Percentiles rank a stretch among this genome's conserved stretches.
Conservation (phyloP, 2,797 vertebrate species). For the Manis crassicaudata region DNA sequence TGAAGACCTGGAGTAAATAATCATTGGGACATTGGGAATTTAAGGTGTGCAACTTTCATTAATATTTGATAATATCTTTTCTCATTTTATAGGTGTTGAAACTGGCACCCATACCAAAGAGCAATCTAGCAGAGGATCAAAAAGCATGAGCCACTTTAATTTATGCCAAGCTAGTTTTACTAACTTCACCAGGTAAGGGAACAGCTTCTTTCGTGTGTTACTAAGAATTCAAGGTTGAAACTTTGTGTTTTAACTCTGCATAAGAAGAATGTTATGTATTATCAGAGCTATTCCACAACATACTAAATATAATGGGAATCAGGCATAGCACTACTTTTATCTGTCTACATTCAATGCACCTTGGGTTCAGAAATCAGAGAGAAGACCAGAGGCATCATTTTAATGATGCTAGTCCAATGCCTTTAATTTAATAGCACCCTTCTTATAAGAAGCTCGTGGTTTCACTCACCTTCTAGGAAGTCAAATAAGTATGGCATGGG, state of each 20-base stretch:
- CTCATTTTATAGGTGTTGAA: constrained; percentile 53
- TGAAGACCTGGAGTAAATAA: constrained; percentile 32
- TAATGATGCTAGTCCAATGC: background rate
- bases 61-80: constrained; percentile 44
- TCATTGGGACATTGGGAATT: constrained; percentile 37
- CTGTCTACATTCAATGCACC: background rate
- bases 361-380: background rate
- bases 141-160: constrained; percentile 34
- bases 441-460: background rate
- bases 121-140: background rate
- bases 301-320: background rate
- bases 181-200: constrained; percentile 14
- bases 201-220: background rate
- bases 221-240: background rate
- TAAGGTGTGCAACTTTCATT: constrained; percentile 34
- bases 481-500: background rate
- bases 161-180: background rate
- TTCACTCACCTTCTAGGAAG: background rate
- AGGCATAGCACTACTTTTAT: background rate
- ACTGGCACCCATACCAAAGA: background rate
- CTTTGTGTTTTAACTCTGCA: background rate
- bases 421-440: background rate
- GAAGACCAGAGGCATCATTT: background rate
- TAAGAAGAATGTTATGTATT: background rate
- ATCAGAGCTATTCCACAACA: background rate